Conservation (phyloP, 2,888 invertebrate genomes). For the Achlya flavicornis region DNA sequence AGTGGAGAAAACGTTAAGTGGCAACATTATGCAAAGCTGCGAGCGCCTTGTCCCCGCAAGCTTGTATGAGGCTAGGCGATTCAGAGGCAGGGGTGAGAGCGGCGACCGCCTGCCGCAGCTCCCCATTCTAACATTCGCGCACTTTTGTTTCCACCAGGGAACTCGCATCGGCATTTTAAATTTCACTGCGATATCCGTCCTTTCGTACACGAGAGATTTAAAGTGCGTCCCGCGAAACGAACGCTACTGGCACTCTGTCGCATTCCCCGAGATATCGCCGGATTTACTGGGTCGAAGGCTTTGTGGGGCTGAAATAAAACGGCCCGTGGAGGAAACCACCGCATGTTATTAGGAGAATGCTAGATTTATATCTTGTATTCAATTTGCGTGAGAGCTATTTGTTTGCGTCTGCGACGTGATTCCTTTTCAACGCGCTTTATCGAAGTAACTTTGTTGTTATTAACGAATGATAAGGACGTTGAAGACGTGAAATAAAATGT, state of each 20-base stretch:
- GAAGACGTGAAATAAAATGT: neutral
- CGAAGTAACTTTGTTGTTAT: slow-evolving; percentile 51
- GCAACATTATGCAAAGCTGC: slow-evolving; percentile 64
- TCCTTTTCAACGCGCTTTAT: slow-evolving; percentile 40
- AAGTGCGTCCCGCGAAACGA: slow-evolving; percentile 73
- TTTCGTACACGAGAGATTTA: slow-evolving; percentile 70
- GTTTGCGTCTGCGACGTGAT: slow-evolving; percentile 53
- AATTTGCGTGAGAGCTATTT: slow-evolving; percentile 78
- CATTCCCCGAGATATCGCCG: slow-evolving; percentile 74
- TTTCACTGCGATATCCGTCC: slow-evolving; percentile 64
- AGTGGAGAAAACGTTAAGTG: slow-evolving; percentile 54
- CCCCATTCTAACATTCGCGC: slow-evolving; percentile 29
- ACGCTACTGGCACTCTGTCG: slow-evolving; percentile 73
- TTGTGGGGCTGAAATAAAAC: slow-evolving; percentile 78
- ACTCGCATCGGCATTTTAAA: slow-evolving; percentile 65
- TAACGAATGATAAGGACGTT: slow-evolving; percentile 46
- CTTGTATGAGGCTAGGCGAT: slow-evolving; percentile 10
- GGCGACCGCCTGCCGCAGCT: slow-evolving; percentile 24
- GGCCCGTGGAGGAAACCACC: slow-evolving; percentile 78
- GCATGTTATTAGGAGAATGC: slow-evolving; percentile 75
- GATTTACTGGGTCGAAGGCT: slow-evolving; percentile 79
- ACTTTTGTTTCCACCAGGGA: slow-evolving; percentile 60
- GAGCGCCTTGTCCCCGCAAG: slow-evolving; percentile 34
- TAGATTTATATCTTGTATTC: slow-evolving; percentile 81
- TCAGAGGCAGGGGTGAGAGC: neutral